Conservation (phyloP, 2,888 invertebrate species). For the Protophormia terraenovae region DNA sequence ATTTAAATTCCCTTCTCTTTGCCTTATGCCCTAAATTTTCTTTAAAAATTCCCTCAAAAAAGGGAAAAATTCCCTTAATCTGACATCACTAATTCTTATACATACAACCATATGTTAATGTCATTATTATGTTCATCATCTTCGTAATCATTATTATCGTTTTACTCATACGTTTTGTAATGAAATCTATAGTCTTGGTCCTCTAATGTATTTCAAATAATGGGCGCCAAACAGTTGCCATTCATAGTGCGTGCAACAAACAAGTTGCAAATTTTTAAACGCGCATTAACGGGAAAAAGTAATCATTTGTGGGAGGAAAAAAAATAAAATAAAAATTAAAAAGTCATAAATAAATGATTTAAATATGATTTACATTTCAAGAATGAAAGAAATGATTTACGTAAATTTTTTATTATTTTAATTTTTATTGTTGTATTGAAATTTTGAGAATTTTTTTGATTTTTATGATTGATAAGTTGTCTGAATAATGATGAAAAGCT, state of each 20-base stretch:
- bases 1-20: too few relatives aligned
- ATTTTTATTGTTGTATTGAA: neutral
- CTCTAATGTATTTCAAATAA: constrained; percentile 34
- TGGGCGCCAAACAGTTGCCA: constrained; percentile 65
- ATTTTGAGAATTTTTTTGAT: neutral
- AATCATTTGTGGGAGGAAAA: neutral
- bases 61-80: too few relatives aligned
- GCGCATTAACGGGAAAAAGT: constrained; percentile 21
- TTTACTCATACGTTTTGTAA: neutral
- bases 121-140: neutral
- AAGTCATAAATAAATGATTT: neutral
- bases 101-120: neutral
- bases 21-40: too few relatives aligned
- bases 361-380: neutral
- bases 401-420: neutral
- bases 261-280: constrained; percentile 47
- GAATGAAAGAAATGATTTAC: neutral
- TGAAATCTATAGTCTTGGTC: neutral
- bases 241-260: constrained; percentile 44
- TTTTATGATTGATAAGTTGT: too few relatives aligned
- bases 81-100: too few relatives aligned
- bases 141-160: constrained; percentile 23
- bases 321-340: neutral
- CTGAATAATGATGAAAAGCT: too few relatives aligned
- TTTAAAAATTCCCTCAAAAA: too few relatives aligned